Percentiles rank a stretch among this genome's conserved stretches.
phyloP scores from a whole-genome alignment of 2,113 vertebrate genomes.

The Triplophysa rosa region DNA sequence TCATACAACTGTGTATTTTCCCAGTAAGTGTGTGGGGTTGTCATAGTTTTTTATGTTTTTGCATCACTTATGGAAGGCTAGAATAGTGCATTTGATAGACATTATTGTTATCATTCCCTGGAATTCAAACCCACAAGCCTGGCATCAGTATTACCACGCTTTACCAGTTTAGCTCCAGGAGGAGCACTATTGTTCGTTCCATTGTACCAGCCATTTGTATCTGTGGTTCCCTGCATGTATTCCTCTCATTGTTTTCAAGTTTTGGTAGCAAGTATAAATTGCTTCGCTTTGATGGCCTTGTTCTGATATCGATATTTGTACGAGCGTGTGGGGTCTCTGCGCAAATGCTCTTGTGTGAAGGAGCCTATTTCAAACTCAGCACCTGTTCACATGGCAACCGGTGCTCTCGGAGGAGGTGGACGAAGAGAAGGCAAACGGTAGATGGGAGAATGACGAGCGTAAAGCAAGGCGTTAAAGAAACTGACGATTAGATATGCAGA shows the following conservation, averaged over 20 bases:
- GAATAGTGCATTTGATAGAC: too few relatives aligned
- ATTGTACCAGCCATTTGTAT: not conserved
- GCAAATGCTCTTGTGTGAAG: conserved; percentile 28
- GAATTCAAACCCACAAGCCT: too few relatives aligned
- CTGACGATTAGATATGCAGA: not conserved
- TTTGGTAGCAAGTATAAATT: not conserved
- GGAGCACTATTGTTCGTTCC: not conserved
- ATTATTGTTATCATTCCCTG: too few relatives aligned
- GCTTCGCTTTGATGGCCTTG: conserved; percentile 6
- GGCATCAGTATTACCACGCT: too few relatives aligned
- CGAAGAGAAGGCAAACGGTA: conserved; percentile 31
- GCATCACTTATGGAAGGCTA: too few relatives aligned
- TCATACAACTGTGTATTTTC: not conserved
- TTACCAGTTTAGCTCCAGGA: not conserved
- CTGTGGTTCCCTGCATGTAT: too few relatives aligned
- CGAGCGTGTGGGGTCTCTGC: not conserved
- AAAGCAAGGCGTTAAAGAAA: not conserved
- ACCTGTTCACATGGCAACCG: conserved; percentile 63
- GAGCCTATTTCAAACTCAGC: conserved; percentile 41
- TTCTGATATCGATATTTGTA: conserved; percentile 13
- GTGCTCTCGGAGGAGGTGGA: conserved; percentile 28
- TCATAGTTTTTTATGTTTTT: too few relatives aligned
- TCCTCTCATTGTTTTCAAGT: too few relatives aligned
- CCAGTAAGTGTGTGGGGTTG: not conserved
- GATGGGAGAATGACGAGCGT: conserved; percentile 9